Percentiles rank a stretch among this genome's conserved stretches.
These are phyloP conservation scores for Muschampia plurimacula DNA, from an alignment of 2,888 invertebrate species.

Conservation along the genomic window DNA sequence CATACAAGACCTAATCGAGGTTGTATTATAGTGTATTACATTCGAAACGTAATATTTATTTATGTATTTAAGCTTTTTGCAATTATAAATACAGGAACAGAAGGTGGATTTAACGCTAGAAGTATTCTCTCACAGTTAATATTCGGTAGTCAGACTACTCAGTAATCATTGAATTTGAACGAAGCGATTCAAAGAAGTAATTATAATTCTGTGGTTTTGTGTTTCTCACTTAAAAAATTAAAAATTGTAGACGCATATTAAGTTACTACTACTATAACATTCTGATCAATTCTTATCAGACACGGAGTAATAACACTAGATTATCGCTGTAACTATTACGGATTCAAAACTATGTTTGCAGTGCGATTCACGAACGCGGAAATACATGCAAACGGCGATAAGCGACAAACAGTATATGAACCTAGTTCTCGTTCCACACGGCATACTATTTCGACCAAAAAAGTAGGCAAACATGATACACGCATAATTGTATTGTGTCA, in stretches of 20 bases:
- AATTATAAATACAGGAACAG: no score
- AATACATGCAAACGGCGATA: constrained; percentile 3
- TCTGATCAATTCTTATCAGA: background rate
- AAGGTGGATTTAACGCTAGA: background rate
- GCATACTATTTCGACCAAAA: constrained; percentile 10
- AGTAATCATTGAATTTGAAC: no score
- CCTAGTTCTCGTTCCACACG: constrained; percentile 6
- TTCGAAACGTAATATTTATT: background rate
- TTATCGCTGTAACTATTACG: constrained; percentile 7
- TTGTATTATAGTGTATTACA: constrained; percentile 3
- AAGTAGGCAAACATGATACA: constrained; percentile 18
- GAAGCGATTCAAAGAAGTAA: no score
- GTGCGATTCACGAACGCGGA: constrained; percentile 22
- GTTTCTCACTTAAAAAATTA: background rate
- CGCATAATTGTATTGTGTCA: constrained; percentile 21
- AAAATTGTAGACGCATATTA: background rate
- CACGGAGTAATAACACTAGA: constrained; percentile 10
- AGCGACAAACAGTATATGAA: constrained; percentile 19
- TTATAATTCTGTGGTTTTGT: background rate
- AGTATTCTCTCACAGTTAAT: background rate
- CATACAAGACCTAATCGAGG: constrained; percentile 29
- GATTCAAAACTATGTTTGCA: constrained; percentile 16
- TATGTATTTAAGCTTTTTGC: background rate
- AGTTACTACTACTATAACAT: background rate
- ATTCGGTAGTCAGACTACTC: background rate